A percentile compares a stretch with the other conserved stretches of the same genome.
phyloP scores from a whole-genome alignment of 1,140 invertebrate species.

The Hycleus phaleratus region DNA sequence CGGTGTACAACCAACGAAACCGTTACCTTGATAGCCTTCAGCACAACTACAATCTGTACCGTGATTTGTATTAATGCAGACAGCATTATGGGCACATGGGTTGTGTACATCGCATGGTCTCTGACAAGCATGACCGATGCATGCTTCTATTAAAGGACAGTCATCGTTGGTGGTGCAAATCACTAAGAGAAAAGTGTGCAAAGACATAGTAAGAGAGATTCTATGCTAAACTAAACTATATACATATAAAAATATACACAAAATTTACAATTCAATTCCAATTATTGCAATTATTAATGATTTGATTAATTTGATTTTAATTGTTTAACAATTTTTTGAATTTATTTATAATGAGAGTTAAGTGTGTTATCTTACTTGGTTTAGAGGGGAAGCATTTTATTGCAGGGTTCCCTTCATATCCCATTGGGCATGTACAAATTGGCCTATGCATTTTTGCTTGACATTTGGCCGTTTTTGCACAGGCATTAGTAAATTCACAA shows the following conservation, averaged over 20 bases:
- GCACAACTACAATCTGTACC: constrained; percentile 75
- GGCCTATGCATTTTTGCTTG: constrained; percentile 65
- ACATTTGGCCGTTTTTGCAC: constrained; percentile 62
- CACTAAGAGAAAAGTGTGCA: constrained; percentile 46
- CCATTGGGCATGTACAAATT: constrained; percentile 66
- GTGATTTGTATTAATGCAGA: constrained; percentile 84
- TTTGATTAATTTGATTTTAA: constrained; percentile 10
- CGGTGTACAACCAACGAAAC: constrained; percentile 66
- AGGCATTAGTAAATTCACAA: constrained; percentile 65
- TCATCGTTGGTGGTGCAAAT: constrained; percentile 75
- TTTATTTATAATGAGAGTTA: constrained; percentile 15
- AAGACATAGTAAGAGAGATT: constrained; percentile 38
- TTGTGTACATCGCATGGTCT: constrained; percentile 74
- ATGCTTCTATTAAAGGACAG: constrained; percentile 71
- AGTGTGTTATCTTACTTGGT: constrained; percentile 55
- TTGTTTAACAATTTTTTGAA: constrained; percentile 9
- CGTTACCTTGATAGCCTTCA: constrained; percentile 79
- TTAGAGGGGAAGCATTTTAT: constrained; percentile 60
- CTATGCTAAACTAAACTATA: constrained; percentile 24
- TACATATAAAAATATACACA: constrained; percentile 20
- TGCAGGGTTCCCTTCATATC: constrained; percentile 67
- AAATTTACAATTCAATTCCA: background rate
- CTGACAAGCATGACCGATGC: constrained; percentile 70
- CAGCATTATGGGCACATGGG: constrained; percentile 73
- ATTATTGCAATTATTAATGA: constrained; percentile 1